phyloP scores from a whole-genome alignment of 2,113 vertebrate species.

The Gnathonemus echidnorhynchus region DNA sequence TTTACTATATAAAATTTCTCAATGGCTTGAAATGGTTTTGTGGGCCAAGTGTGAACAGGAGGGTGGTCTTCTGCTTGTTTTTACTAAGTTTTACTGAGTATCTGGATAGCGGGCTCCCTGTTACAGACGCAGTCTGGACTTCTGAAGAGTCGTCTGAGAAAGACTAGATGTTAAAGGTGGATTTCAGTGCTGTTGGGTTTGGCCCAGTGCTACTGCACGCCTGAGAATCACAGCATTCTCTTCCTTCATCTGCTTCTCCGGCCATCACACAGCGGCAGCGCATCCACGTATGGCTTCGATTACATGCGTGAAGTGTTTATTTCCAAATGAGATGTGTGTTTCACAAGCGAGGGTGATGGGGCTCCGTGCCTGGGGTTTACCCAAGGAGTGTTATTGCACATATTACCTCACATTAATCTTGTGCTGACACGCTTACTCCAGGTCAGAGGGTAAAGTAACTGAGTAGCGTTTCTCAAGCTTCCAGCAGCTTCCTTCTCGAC shows the following conservation, averaged over 20 bases:
- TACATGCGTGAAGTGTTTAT: conserved; percentile 1
- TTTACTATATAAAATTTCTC: background rate
- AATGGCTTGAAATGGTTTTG: background rate
- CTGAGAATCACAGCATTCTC: background rate
- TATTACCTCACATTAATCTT: conserved; percentile 33
- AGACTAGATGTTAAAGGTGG: conserved; percentile 12
- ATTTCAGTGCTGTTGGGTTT: background rate
- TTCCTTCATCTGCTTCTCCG: background rate
- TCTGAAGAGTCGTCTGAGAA: background rate
- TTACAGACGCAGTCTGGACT: background rate
- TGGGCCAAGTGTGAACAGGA: background rate
- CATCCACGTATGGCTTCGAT: background rate
- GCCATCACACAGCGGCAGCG: background rate
- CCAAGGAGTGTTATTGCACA: conserved; percentile 19
- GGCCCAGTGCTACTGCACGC: background rate
- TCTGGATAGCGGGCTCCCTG: background rate
- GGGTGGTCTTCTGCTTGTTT: background rate
- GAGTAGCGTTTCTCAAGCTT: conserved; percentile 23
- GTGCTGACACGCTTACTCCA: conserved; percentile 3
- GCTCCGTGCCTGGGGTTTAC: background rate
- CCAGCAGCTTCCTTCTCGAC: conserved; percentile 16
- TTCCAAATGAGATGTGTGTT: background rate
- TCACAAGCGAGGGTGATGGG: background rate
- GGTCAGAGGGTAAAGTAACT: conserved; percentile 37
- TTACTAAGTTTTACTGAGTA: background rate